Conservation (phyloP, 2,113 vertebrate species). For the Symphodus melops region DNA sequence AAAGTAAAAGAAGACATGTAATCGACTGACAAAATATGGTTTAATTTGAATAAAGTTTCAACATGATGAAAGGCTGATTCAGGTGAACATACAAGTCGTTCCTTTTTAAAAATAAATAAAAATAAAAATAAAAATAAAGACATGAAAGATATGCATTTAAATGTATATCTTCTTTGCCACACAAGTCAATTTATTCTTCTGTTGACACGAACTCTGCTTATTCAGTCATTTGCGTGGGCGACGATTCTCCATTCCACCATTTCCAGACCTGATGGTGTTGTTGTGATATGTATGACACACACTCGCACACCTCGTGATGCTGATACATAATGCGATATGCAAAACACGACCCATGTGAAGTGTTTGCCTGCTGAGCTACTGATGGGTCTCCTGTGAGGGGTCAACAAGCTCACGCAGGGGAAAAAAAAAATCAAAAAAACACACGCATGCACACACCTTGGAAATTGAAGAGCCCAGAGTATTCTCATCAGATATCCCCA, state of each 20-base stretch:
- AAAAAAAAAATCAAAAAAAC: constrained; percentile 33
- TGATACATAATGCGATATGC: constrained; percentile 46
- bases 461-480: not conserved
- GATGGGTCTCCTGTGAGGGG: constrained; percentile 41
- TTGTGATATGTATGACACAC: not conserved
- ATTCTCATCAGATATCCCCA: not conserved
- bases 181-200: not conserved
- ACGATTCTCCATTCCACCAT: not conserved
- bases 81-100: no score
- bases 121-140: no score
- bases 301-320: not conserved
- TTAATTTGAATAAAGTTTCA: no score
- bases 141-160: no score
- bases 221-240: not conserved
- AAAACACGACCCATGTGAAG: constrained; percentile 43
- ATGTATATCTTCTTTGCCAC: constrained; percentile 4
- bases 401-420: constrained; percentile 23
- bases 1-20: no score
- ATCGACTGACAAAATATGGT: no score
- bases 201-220: not conserved
- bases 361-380: constrained; percentile 43
- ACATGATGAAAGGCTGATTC: no score
- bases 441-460: not conserved
- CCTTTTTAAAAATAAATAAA: no score
- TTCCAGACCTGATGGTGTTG: not conserved